phyloP scores from a whole-genome alignment of 2,888 invertebrate species.

The Dasysyrphus albostriatus region DNA sequence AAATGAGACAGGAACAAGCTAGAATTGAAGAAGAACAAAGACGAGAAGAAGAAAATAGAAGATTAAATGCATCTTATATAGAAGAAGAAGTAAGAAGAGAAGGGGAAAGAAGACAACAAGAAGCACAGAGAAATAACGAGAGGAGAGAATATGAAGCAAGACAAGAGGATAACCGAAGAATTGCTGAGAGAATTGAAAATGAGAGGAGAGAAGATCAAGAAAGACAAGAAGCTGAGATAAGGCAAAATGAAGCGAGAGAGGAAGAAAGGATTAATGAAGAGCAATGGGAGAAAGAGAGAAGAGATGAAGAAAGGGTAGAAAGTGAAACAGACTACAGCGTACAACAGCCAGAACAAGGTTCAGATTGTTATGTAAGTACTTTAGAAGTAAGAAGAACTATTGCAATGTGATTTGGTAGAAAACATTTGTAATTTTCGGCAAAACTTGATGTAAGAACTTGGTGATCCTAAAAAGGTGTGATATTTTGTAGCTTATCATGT shows the following conservation, averaged over 20 bases:
- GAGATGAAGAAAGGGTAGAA: constrained; percentile 15
- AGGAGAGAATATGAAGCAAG: constrained; percentile 23
- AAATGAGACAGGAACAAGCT: constrained; percentile 4
- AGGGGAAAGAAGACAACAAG: constrained; percentile 22
- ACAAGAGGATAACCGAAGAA: constrained; percentile 8
- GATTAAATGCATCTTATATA: not conserved
- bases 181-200: constrained; percentile 17
- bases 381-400: no score
- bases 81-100: constrained; percentile 7
- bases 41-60: constrained; percentile 1
- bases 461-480: no score
- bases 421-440: no score
- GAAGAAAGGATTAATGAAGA: constrained; percentile 13
- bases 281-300: constrained; percentile 16
- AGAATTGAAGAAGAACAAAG: constrained; percentile 16
- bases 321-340: constrained; percentile 17
- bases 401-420: no score
- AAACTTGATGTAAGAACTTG: no score
- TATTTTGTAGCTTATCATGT: no score
- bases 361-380: constrained; percentile 57
- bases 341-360: constrained; percentile 46
- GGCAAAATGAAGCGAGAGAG: constrained; percentile 35
- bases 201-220: constrained; percentile 13
- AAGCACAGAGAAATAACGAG: constrained; percentile 17
- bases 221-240: not conserved